These are phyloP conservation scores for Avahi laniger DNA, from an alignment of 2,797 vertebrate genomes.

Conservation along the genomic window DNA sequence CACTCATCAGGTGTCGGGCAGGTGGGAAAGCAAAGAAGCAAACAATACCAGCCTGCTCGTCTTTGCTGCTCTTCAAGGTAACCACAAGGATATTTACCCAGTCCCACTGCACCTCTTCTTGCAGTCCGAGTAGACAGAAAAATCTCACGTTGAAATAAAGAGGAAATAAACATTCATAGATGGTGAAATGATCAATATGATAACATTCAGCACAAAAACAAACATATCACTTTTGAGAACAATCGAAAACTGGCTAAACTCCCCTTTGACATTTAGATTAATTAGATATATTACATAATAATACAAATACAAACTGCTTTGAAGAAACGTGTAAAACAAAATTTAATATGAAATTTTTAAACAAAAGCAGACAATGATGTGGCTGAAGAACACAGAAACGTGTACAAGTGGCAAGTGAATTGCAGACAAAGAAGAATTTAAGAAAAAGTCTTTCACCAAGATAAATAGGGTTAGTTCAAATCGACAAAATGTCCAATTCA, in stretches of 20 bases:
- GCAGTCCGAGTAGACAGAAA: background rate
- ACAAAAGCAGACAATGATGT: background rate
- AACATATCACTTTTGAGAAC: background rate
- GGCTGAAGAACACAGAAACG: background rate
- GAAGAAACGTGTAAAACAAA: background rate
- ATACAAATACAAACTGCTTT: background rate
- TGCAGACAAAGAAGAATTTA: background rate
- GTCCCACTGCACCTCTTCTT: no score
- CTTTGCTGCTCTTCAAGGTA: background rate
- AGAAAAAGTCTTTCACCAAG: conserved; percentile 10
- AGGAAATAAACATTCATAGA: background rate
- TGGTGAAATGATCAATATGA: background rate
- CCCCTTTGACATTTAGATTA: background rate
- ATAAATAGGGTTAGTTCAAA: background rate
- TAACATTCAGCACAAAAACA: background rate
- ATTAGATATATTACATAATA: background rate
- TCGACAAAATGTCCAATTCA: background rate
- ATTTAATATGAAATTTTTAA: background rate
- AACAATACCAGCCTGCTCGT: background rate
- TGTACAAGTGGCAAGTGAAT: background rate
- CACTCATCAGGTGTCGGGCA: no score
- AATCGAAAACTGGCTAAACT: background rate
- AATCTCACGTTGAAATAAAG: background rate
- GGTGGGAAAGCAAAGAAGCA: background rate
- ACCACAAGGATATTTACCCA: background rate